Conservation (phyloP, 23 tunicate species). For the Diplosoma virens region DNA sequence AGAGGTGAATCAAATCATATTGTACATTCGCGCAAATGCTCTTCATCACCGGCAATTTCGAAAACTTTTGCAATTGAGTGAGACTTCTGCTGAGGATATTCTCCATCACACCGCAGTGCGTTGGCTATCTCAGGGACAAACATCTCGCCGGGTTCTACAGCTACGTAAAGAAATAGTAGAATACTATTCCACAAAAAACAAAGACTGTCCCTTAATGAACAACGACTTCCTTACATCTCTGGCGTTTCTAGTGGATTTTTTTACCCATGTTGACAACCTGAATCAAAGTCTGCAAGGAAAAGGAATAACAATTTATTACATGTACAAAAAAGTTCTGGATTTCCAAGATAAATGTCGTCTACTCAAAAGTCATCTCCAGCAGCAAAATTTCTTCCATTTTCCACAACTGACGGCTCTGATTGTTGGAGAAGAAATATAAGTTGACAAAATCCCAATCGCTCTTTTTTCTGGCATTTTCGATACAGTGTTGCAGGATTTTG, state of each 20-base stretch:
- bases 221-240: conserved; percentile 25
- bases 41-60: neutral
- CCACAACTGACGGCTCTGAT: conserved; percentile 32
- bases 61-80: neutral
- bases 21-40: conserved; percentile 3
- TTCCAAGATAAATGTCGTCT: conserved; percentile 26
- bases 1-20: conserved; percentile 1
- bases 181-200: conserved; percentile 11
- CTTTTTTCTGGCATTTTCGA: conserved; percentile 48
- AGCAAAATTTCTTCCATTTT: conserved; percentile 32
- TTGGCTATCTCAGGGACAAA: neutral
- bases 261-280: conserved; percentile 27
- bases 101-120: neutral
- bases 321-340: conserved; percentile 33
- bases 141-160: neutral
- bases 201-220: neutral
- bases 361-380: conserved; percentile 33
- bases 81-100: neutral
- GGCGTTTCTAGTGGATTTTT: conserved; percentile 42
- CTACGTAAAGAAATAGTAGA: conserved; percentile 2
- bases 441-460: conserved; percentile 28
- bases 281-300: conserved; percentile 42
- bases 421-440: conserved; percentile 26
- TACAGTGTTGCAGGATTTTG: conserved; percentile 37
- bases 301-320: conserved; percentile 35